These are phyloP conservation scores for Clarias batrachus DNA, from an alignment of 2,113 vertebrate species.

Conservation along the genomic window DNA sequence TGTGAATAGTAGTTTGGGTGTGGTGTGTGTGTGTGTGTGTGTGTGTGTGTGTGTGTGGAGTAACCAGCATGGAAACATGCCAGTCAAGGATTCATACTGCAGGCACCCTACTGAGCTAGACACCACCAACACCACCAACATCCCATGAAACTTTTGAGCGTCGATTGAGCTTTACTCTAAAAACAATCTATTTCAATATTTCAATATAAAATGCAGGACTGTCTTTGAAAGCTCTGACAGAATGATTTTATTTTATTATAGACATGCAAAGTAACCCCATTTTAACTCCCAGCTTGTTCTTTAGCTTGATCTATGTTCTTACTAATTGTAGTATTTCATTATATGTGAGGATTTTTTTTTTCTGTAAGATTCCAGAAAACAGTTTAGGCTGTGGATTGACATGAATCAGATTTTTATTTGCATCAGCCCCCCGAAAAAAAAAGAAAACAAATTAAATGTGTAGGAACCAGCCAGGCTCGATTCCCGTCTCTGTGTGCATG, in stretches of 20 bases:
- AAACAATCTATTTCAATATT: background rate
- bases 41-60: background rate
- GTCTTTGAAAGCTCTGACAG: background rate
- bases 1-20: background rate
- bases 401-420: background rate
- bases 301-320: background rate
- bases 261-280: background rate
- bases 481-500: no score
- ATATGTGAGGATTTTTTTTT: background rate
- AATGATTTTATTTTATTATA: background rate
- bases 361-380: background rate
- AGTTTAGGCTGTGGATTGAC: background rate
- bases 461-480: no score
- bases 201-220: background rate
- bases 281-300: background rate
- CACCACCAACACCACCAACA: background rate
- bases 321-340: background rate
- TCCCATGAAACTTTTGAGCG: background rate
- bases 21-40: background rate
- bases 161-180: background rate
- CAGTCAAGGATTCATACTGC: background rate
- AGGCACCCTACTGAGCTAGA: background rate
- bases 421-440: background rate
- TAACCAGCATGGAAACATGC: background rate
- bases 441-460: no score